Conservation (phyloP, 1,140 invertebrate genomes). For the Drosophila bocki region DNA sequence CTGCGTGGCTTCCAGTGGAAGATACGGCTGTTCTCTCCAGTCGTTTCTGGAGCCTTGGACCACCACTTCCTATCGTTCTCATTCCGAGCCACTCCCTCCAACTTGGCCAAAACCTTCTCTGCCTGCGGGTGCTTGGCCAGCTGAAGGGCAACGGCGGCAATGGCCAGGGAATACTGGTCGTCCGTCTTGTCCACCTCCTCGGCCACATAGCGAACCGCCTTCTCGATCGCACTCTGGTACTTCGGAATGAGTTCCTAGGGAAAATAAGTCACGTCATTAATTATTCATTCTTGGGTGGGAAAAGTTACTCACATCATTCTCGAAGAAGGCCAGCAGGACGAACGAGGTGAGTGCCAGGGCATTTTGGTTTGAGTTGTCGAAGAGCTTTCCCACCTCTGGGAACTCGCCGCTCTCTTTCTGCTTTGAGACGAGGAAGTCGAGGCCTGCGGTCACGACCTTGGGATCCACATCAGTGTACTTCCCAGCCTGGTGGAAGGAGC, state of each 20-base stretch:
- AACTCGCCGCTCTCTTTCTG: constrained; percentile 91
- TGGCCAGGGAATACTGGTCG: constrained; percentile 91
- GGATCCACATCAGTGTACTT: constrained; percentile 93
- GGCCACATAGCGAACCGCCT: constrained; percentile 92
- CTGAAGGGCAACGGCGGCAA: constrained; percentile 91
- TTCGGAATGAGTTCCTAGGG: constrained; percentile 81
- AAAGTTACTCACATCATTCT: constrained; percentile 86
- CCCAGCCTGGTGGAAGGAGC: constrained; percentile 93
- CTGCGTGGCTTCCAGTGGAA: constrained; percentile 86
- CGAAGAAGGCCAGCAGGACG: constrained; percentile 92
- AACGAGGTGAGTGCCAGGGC: constrained; percentile 94
- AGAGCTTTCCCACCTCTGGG: constrained; percentile 90
- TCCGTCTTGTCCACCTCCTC: constrained; percentile 89
- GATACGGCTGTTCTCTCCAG: background rate
- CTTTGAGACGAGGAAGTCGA: constrained; percentile 92
- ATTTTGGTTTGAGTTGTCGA: constrained; percentile 73
- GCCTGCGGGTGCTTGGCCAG: constrained; percentile 88
- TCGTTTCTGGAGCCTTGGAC: constrained; percentile 78
- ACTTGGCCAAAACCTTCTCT: constrained; percentile 59
- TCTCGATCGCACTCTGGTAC: constrained; percentile 89
- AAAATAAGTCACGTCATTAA: background rate
- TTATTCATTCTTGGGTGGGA: background rate
- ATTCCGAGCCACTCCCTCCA: constrained; percentile 52
- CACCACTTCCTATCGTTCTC: constrained; percentile 75
- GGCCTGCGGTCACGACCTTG: constrained; percentile 89